Base-by-base conservation (phyloP, 2,888 invertebrate species). In the Plagiodera versicolora region DNA sequence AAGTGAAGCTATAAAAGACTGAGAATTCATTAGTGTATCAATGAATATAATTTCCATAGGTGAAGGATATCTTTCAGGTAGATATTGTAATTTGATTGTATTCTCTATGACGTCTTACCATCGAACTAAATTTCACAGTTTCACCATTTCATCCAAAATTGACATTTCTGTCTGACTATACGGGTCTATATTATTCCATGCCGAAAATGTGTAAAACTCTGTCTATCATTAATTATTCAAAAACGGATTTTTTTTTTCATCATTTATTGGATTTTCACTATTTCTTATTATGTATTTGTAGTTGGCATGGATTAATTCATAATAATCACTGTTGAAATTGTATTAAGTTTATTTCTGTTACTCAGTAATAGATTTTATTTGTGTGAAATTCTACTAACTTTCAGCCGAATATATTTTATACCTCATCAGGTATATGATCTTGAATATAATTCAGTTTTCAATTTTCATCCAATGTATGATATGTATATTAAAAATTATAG, bases 401-500 rank as follows among this genome's bases (percentile, higher is more conserved):
- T 58, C 47, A 52, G 52, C 58, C 58, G 10, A 60, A 56, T 51
- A 56, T 60, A 57, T 61, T 57, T 45, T 61, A 50, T 57, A 53
- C 53, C 60, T 56, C 39, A 18, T 49, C 52, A 20, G 57, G 61
- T 49, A 35, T 53, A 45, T 57, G 46, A 11, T 19, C 30, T 60
- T 60, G 47, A 35, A 45, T n/a, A 28, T 39, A 35, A 48, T 39
- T 28, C 51, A 57, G 45, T 48, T 58, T 47, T 32, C 45, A 32
- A 54, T 20, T 39, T 52, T 49, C 49, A 49, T 47, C 56, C 57
- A 45, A 44, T 61, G 61, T 61, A 61, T 53, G 52, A 61, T 57
- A 61, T 61, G 61, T 61, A 57, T 24, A 61, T 55, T 61, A 24
- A 53, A 61, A 57, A 53, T 46, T 61, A 53, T 61, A 61, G 61